Conservation (phyloP, 2,888 invertebrate species). For the Luperina testacea region DNA sequence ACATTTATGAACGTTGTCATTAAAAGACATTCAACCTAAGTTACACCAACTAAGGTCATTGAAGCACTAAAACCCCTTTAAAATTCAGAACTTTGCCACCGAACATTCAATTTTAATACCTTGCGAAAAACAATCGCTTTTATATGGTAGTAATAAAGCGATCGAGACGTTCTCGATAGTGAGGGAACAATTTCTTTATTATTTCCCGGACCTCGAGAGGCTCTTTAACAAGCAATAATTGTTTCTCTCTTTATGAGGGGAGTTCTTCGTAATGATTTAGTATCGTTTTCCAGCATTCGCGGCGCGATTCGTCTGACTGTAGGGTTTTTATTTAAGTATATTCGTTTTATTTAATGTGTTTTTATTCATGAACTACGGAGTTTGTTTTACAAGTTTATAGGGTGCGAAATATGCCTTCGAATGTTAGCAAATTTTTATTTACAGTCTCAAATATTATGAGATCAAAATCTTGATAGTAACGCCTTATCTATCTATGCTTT, state of each 20-base stretch:
- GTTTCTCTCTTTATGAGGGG: slow-evolving; percentile 76
- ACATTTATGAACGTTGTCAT: background rate
- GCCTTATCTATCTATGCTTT: background rate
- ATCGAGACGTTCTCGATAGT: slow-evolving; percentile 65
- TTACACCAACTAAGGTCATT: slow-evolving; percentile 8
- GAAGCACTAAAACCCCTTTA: slow-evolving; percentile 16
- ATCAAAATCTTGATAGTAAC: background rate
- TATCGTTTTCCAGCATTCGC: slow-evolving; percentile 53
- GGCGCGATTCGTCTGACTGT: slow-evolving; percentile 37
- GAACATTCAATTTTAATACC: slow-evolving; percentile 58
- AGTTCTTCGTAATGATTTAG: slow-evolving; percentile 71
- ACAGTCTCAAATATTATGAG: no score
- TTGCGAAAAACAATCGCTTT: slow-evolving; percentile 64
- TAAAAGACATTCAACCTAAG: background rate
- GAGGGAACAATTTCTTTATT: slow-evolving; percentile 74
- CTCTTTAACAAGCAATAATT: slow-evolving; percentile 82
- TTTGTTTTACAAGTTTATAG: background rate
- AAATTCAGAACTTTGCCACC: slow-evolving; percentile 18
- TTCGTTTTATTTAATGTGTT: slow-evolving; percentile 14
- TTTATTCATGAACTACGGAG: slow-evolving; percentile 14
- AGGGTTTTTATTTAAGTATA: slow-evolving; percentile 49
- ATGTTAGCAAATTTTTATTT: background rate
- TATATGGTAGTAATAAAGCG: slow-evolving; percentile 73
- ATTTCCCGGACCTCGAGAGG: slow-evolving; percentile 72
- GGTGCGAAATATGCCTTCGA: background rate